These are phyloP conservation scores for Natator depressus DNA, from an alignment of 2,113 vertebrate genomes.

Conservation along the genomic window DNA sequence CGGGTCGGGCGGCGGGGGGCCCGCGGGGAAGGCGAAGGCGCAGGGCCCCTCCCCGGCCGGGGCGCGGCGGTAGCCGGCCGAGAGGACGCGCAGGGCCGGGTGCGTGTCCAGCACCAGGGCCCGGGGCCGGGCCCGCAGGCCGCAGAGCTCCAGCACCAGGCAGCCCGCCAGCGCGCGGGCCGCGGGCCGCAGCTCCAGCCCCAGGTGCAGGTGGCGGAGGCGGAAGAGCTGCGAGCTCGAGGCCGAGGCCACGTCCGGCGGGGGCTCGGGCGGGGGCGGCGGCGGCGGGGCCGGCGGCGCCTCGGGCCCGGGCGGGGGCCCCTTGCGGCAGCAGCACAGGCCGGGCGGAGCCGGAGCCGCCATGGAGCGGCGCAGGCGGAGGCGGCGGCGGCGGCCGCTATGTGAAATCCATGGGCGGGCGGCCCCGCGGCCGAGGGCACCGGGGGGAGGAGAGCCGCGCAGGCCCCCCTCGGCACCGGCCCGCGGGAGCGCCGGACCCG, in stretches of 20 bases:
- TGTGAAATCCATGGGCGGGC: conserved; percentile 85
- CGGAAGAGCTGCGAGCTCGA: conserved; percentile 89
- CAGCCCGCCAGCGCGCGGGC: conserved; percentile 89
- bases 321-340: conserved; percentile 90
- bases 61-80: conserved; percentile 80
- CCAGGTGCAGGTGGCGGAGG: conserved; percentile 90
- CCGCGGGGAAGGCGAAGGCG: not conserved
- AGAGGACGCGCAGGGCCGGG: conserved; percentile 85
- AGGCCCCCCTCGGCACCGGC: conserved; percentile 55
- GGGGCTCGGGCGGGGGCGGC: conserved; percentile 27
- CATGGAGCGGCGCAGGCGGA: conserved; percentile 47
- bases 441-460: conserved; percentile 59
- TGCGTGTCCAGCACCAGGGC: conserved; percentile 87
- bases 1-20: not conserved
- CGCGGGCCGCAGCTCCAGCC: conserved; percentile 87
- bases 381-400: conserved; percentile 60
- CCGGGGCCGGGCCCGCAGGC: conserved; percentile 59
- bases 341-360: conserved; percentile 74
- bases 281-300: conserved; percentile 68
- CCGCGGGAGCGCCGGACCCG: conserved; percentile 61
- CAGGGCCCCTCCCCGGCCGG: conserved; percentile 12
- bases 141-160: conserved; percentile 88
- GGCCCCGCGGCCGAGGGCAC: conserved; percentile 30
- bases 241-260: conserved; percentile 88
- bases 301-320: conserved; percentile 68